phyloP scores from a whole-genome alignment of 2,113 vertebrate species.

The Verasper variegatus region DNA sequence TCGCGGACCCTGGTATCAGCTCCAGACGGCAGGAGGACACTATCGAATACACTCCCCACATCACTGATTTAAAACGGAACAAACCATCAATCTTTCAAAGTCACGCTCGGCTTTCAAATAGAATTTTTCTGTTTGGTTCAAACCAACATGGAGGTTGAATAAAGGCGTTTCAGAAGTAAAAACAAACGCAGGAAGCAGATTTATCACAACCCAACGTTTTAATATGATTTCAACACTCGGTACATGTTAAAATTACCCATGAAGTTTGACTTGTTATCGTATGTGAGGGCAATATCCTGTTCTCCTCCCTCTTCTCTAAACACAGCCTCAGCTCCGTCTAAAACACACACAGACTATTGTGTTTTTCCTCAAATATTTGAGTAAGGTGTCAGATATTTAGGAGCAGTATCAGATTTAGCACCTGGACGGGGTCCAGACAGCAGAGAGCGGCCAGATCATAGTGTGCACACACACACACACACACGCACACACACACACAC shows the following conservation, averaged over 20 bases:
- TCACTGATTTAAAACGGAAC: neutral
- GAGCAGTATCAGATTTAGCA: slow-evolving; percentile 63
- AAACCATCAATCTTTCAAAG: neutral
- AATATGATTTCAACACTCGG: slow-evolving; percentile 16
- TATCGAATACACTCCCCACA: neutral
- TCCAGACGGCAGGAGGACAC: slow-evolving; percentile 11
- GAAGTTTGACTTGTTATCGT: slow-evolving; percentile 18
- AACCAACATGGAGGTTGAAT: neutral
- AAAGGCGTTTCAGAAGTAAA: neutral
- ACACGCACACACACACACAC: neutral
- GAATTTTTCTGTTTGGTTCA: neutral
- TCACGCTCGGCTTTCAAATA: neutral
- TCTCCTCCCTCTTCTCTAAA: slow-evolving; percentile 40
- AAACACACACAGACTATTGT: slow-evolving; percentile 64
- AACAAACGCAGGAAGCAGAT: neutral
- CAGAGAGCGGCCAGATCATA: slow-evolving; percentile 30
- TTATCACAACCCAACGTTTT: slow-evolving; percentile 1
- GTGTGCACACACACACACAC: neutral
- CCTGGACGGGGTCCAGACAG: slow-evolving; percentile 59
- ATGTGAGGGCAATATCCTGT: slow-evolving; percentile 42
- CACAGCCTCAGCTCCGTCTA: slow-evolving; percentile 26
- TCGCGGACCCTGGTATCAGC: slow-evolving; percentile 20
- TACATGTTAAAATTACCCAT: slow-evolving; percentile 19
- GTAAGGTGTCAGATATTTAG: slow-evolving; percentile 71
- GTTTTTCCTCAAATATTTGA: slow-evolving; percentile 75